Conservation (phyloP, 2,797 vertebrate genomes). For the Danionella dracula region DNA sequence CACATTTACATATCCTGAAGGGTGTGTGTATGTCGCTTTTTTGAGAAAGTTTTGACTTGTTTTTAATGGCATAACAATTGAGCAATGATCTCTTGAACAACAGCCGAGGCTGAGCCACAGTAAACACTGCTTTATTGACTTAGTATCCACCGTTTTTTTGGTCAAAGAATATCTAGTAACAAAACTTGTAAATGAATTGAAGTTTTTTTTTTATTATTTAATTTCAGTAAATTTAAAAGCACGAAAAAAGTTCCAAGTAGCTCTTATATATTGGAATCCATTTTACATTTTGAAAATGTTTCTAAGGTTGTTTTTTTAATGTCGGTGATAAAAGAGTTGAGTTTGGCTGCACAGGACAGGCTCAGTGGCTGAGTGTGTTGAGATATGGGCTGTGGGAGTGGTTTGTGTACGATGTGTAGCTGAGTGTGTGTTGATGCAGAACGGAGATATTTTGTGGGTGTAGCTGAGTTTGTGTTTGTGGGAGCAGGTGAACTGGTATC, state of each 20-base stretch:
- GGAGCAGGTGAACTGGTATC: constrained; percentile 37
- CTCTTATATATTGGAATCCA: no score
- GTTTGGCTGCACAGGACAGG: not conserved
- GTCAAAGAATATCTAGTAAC: not conserved
- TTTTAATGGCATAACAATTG: not conserved
- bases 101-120: not conserved
- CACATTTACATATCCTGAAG: constrained; percentile 48
- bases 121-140: not conserved
- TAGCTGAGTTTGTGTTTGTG: constrained; percentile 17
- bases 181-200: not conserved
- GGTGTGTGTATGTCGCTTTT: constrained; percentile 5
- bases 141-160: not conserved
- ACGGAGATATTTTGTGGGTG: constrained; percentile 39
- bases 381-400: constrained; percentile 22
- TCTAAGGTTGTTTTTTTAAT: no score
- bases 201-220: no score
- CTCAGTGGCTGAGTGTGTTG: constrained; percentile 38
- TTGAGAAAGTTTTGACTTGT: not conserved
- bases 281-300: no score
- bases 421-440: constrained; percentile 19
- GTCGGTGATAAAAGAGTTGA: not conserved
- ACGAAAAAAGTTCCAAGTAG: no score
- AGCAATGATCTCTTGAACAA: not conserved
- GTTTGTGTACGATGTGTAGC: constrained; percentile 10
- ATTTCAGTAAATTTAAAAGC: no score